Conservation (phyloP, 2,797 vertebrate genomes). For the Trichosurus vulpecula region DNA sequence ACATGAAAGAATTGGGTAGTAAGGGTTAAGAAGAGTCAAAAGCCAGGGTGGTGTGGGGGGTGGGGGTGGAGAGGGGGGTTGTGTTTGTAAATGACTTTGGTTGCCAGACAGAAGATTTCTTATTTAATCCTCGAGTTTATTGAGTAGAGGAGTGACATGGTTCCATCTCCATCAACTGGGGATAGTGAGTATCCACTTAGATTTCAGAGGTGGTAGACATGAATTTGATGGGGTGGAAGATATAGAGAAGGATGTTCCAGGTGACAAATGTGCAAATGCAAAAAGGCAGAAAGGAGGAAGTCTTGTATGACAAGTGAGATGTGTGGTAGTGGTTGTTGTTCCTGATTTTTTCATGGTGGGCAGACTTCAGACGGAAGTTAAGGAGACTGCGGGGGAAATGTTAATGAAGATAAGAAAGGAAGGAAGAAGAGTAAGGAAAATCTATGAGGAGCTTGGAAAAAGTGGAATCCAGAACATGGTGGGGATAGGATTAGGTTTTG, state of each 20-base stretch:
- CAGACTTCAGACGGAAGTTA: neutral
- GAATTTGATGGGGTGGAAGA: neutral
- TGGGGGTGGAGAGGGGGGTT: too few relatives aligned
- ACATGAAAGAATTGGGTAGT: neutral
- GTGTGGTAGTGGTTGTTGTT: neutral
- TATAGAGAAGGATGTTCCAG: too few relatives aligned
- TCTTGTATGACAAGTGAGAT: neutral
- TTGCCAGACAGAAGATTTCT: neutral
- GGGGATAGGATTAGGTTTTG: neutral
- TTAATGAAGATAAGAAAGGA: neutral
- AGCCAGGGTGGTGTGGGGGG: neutral
- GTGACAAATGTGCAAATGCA: neutral
- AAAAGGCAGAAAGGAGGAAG: neutral
- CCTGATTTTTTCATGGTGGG: neutral
- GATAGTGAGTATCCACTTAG: too few relatives aligned
- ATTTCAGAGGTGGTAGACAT: neutral
- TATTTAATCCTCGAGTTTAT: neutral
- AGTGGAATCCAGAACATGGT: neutral
- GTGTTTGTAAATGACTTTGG: neutral
- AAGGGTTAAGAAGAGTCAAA: neutral
- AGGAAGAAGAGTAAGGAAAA: neutral
- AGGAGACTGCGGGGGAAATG: neutral
- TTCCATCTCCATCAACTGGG: too few relatives aligned
- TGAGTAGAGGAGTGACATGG: too few relatives aligned
- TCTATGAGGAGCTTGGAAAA: neutral